Base-by-base conservation (phyloP, 2,797 vertebrate genomes). In the Anas capensis region DNA sequence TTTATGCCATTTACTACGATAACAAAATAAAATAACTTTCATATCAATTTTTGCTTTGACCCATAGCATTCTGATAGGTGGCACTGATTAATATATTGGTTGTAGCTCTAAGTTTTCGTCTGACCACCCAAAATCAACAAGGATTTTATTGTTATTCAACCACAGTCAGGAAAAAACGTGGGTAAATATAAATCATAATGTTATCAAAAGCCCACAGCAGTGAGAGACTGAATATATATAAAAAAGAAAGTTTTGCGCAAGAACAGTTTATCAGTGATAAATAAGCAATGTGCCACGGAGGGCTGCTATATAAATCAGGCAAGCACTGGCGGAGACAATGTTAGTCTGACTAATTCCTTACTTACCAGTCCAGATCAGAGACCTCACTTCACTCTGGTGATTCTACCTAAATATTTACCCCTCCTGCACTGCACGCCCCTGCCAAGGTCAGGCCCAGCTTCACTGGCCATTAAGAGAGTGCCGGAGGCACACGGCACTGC, bases 171-270 rank as follows among this genome's bases (percentile, higher is more conserved):
- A n/a, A 94, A 88, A 94, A 95, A 0, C 77, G 86, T 0, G 17
- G 58, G 78, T 90, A 94, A 96, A 80, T 86, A 96, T 96, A 96
- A 96, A 96, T 97, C 95, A 96, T 73, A 93, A 90, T 71, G 83
- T 94, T 96, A 96, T 97, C 95, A 88, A 94, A 94, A 93, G 73
- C 62, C 64, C 60, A 86, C 92, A 96, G 93, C 73, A 86, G 89
- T 73, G 42, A 82, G 56, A 86, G 68, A 88, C 51, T 82, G 58
- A 81, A 82, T 86, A 78, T 31, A 79, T 51, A 51, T 26, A 60
- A 82, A 14, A 19, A n/a, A 70, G 71, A 33, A 85, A 90, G 29
- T 89, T 94, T 91, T 81, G 68, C 40, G 60, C 48, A 77, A 71
- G 56, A 93, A 88, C 34, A 92, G 75, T 95, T 96, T 93, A 96